Percentiles rank a stretch among this genome's conserved stretches.
Conservation (phyloP, 2,797 vertebrate genomes). For the Rhodeus uyekii region DNA sequence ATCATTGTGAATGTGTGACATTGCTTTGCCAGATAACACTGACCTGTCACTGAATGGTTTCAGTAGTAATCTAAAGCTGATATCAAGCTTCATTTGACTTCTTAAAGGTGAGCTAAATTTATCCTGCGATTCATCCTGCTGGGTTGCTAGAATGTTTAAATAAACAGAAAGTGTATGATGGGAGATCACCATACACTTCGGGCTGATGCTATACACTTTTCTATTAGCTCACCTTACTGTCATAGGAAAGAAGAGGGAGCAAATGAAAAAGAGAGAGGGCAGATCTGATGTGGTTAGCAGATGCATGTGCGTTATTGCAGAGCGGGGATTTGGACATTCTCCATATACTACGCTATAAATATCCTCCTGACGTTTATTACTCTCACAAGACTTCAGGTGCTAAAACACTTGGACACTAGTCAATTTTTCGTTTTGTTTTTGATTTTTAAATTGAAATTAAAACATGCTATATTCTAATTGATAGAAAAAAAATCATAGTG, state of each 20-base stretch:
- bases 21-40: not conserved
- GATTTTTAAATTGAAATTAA: conserved; percentile 48
- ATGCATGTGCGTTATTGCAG: conserved; percentile 87
- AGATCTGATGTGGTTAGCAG: conserved; percentile 91
- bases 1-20: not conserved
- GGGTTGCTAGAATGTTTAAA: conserved; percentile 67
- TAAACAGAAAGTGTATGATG: conserved; percentile 71
- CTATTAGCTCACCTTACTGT: conserved; percentile 78
- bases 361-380: conserved; percentile 93
- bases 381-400: conserved; percentile 93
- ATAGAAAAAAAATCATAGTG: conserved; percentile 18
- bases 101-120: conserved; percentile 55
- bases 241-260: conserved; percentile 34
- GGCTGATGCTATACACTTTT: conserved; percentile 71
- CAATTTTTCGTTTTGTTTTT: conserved; percentile 65
- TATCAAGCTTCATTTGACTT: conserved; percentile 23
- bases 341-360: conserved; percentile 93
- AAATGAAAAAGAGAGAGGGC: conserved; percentile 50
- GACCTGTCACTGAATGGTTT: not conserved
- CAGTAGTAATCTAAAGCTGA: not conserved
- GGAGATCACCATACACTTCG: conserved; percentile 61
- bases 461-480: conserved; percentile 30
- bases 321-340: conserved; percentile 89
- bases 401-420: conserved; percentile 90
- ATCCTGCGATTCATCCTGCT: conserved; percentile 17